Conservation (phyloP, 2,797 vertebrate genomes). For the Lepidocolaptes lacrymiger region DNA sequence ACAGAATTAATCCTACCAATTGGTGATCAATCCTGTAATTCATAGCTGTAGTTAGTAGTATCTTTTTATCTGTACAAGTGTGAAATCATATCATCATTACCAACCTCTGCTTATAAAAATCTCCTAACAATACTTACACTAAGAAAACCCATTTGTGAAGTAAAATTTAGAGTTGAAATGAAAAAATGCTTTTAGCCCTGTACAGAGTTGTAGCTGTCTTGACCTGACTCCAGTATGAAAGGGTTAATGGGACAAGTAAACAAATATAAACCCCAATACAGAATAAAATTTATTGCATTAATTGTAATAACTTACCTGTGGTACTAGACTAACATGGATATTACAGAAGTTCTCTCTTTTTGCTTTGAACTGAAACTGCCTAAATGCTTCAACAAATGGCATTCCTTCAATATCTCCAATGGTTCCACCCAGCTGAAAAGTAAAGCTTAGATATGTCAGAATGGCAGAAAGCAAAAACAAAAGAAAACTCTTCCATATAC, state of each 20-base stretch:
- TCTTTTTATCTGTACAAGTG: neutral
- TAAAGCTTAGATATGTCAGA: neutral
- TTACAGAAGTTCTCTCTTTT: conserved; percentile 83
- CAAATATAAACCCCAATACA: neutral
- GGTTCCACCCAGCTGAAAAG: conserved; percentile 80
- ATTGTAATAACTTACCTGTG: conserved; percentile 73
- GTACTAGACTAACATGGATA: conserved; percentile 83
- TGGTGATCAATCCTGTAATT: neutral
- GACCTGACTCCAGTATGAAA: neutral
- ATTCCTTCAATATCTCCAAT: conserved; percentile 85
- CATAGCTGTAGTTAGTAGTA: neutral
- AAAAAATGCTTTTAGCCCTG: neutral
- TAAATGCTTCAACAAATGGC: conserved; percentile 83
- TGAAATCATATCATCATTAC: neutral
- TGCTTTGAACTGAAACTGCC: conserved; percentile 84
- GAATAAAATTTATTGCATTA: neutral
- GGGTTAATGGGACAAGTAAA: neutral
- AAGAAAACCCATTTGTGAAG: neutral
- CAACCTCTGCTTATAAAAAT: neutral
- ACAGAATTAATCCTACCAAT: neutral
- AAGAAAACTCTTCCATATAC: neutral
- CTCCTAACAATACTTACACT: neutral
- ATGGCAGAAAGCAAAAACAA: neutral
- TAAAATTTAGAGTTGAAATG: neutral
- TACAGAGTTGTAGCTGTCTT: neutral